Base-by-base conservation (phyloP, 2,888 invertebrate species). In the Phaonia tiefii region DNA sequence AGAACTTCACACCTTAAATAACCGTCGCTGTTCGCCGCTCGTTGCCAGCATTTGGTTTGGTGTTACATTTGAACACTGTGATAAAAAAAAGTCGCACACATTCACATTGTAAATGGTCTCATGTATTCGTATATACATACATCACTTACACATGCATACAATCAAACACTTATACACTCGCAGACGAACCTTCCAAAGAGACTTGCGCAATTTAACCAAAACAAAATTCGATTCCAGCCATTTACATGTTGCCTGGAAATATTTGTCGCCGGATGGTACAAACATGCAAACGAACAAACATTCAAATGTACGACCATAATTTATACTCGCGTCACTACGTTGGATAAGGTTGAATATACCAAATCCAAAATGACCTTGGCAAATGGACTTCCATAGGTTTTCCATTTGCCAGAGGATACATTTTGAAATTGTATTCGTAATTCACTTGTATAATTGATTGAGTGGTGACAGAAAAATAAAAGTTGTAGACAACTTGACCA, bases 1-100 rank as follows among this genome's bases (percentile, higher is more conserved):
- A 22, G 13, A 78, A 81, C 71, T 81, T 81, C 75, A 81, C 75
- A 81, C 81, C 77, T 75, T n/a, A 71, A 75, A 66, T 37, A 54
- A 22, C 51, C 22, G 13, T 11, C 42, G 22, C 2, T 60, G 13
- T 65, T 66, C 20, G 49, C 15, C 58, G 25, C 20, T 58, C 46
- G 20, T 44, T 46, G 51, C 69, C 37, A 2, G 42, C 37, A 56
- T 25, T 15, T 44, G 60, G 31, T 49, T 58, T 26, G 60, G 4
- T 37, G 58, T 58, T 58, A 15, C 13, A 3, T 37, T 39, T 5
- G 49, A 17, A 17, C 17, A 15, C 17, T 15, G n/a, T 15, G 17
- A 22, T 20, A 22, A 10, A 11, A 51, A 51, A 51, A 1, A 22
- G 51, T 20, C 8, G n/a, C 8, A 31, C 8, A 31, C 3, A 31